Evolutionary conservation across 2,797 vertebrate genomes (phyloP).

Genomic region (Alcedo quadribrachys): DNA sequence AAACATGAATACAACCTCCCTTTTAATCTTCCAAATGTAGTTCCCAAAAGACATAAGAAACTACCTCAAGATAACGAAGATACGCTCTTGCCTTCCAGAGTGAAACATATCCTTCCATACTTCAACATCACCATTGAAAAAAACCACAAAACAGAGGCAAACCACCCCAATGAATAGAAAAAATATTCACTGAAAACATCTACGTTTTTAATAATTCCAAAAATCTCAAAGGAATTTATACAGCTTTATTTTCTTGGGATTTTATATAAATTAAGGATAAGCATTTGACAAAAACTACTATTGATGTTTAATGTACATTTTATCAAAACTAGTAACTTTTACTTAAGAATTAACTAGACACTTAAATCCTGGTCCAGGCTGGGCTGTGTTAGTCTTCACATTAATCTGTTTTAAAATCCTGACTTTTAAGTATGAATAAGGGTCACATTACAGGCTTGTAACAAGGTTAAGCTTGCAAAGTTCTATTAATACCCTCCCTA

Average conservation of each 20-base stretch:
- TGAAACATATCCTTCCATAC: neutral
- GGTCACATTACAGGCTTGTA: slow-evolving; percentile 32
- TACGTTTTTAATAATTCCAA: neutral
- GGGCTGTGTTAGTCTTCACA: slow-evolving; percentile 19
- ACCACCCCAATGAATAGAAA: neutral
- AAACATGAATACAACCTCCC: neutral
- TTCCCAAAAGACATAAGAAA: neutral
- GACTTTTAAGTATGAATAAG: slow-evolving; percentile 69
- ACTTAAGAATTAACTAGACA: slow-evolving; percentile 40
- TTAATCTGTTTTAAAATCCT: slow-evolving; percentile 74
- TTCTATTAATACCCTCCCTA: slow-evolving; percentile 67
- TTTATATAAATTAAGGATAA: neutral
- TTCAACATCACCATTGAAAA: neutral
- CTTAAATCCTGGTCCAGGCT: slow-evolving; percentile 55
- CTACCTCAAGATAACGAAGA: neutral
- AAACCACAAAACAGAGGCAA: neutral
- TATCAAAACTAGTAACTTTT: neutral
- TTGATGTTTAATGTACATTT: neutral
- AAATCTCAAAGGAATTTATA: neutral
- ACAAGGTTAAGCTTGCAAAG: slow-evolving; percentile 67
- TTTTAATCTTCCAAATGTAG: neutral
- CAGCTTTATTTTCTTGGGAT: neutral
- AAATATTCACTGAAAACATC: neutral
- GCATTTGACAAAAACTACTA: neutral
- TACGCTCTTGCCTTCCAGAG: neutral